Conservation (phyloP, 2,797 vertebrate genomes). For the Sebastiscus albofasciatus region DNA sequence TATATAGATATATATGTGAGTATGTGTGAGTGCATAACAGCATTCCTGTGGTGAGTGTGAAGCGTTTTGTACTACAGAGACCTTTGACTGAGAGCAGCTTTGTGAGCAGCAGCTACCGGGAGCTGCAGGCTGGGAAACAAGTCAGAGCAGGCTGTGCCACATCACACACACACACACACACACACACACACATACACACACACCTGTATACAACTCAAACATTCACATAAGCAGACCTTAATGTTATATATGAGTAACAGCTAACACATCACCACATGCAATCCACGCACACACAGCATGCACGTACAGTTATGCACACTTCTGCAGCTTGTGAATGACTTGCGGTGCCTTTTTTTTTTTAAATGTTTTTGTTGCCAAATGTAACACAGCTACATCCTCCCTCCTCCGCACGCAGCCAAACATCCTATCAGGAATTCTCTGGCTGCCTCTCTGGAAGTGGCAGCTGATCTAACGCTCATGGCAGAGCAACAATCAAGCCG, state of each 20-base stretch:
- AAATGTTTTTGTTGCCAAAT: conserved; percentile 49
- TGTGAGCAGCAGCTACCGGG: conserved; percentile 64
- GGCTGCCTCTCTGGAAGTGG: conserved; percentile 52
- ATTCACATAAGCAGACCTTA: conserved; percentile 17
- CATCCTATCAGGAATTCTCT: conserved; percentile 68
- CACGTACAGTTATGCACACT: neutral
- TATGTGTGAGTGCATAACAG: conserved; percentile 41
- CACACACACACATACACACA: conserved; percentile 26
- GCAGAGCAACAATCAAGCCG: conserved; percentile 52
- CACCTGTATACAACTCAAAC: conserved; percentile 17
- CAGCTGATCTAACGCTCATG: conserved; percentile 57
- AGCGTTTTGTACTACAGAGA: conserved; percentile 70
- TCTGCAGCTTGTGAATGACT: conserved; percentile 32
- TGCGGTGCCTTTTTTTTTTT: conserved; percentile 38
- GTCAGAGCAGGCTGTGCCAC: conserved; percentile 75
- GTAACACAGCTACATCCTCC: conserved; percentile 67
- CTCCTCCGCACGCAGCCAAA: conserved; percentile 51
- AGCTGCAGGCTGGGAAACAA: conserved; percentile 73
- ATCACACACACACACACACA: conserved; percentile 33
- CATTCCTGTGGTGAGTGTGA: conserved; percentile 72
- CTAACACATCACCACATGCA: neutral
- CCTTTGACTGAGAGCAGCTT: conserved; percentile 73
- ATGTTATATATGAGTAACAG: conserved; percentile 12
- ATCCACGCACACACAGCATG: neutral
- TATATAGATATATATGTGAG: neutral